Base-by-base conservation (phyloP, 2,888 invertebrate genomes). In the Eupithecia insigniata region DNA sequence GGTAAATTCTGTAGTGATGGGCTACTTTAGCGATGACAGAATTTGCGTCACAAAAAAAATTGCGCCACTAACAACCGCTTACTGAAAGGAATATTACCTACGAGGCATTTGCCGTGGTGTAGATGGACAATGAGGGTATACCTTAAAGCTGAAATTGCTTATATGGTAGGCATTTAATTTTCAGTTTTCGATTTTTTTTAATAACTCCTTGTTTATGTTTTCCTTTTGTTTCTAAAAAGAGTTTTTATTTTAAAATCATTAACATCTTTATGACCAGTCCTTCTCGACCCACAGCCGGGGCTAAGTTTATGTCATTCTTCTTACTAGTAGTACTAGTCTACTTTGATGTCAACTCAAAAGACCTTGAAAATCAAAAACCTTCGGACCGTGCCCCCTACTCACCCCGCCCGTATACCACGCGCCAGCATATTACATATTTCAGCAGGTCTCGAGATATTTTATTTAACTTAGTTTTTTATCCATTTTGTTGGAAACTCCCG, bases 391-490 rank as follows among this genome's bases (percentile, higher is more conserved):
- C 10, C n/a, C 10, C 46, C 46, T 22, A 1, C 46, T 51, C 46
- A 3, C 46, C 46, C n/a, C 46, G 22, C 46, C 46, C 10, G 43
- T 5, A 22, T 3, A 22, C 22, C 61, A 60, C 18, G 18, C 68
- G 43, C 46, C n/a, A 26, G 34, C 72, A 72, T 69, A 32, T n/a
- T n/a, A n/a, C n/a, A 69, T 73, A 76, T 74, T 72, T 66, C 71
- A 72, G 70, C 22, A 51, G 58, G 61, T 67, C 32, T 68, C 66
- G 67, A 39, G 43, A 26, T 69, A 72, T 69, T 71, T 65, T 73
- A 70, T 76, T 78, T 72, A 74, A 72, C 74, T 77, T 74, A 51
- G n/a, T 60, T 69, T 77, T 73, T 74, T 77, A 77, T 79, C 64
- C 73, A 36, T 78, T 76, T 75, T 70, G 67, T 73, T 76, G 39